Percentiles rank a stretch among this genome's conserved stretches.
Evolutionary conservation across 1,140 invertebrate genomes (phyloP).

Genomic region (Tetramorium simillimum): DNA sequence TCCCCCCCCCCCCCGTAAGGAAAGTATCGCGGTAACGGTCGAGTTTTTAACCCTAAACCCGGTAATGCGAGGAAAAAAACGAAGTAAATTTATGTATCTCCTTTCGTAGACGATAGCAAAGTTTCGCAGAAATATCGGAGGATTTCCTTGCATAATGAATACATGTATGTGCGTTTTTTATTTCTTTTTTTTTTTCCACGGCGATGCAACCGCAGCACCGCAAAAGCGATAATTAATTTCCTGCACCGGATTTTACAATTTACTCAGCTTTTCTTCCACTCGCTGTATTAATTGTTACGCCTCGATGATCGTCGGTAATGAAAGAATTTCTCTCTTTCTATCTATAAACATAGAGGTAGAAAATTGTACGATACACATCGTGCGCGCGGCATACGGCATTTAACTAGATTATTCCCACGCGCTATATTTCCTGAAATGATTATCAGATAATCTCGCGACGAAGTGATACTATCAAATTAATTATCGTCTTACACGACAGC

Average conservation of each 20-base stretch:
- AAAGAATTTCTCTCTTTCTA: conserved; percentile 1
- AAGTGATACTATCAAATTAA: conserved; percentile 10
- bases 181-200: neutral
- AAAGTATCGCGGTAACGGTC: neutral
- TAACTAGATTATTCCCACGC: conserved; percentile 7
- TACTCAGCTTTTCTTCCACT: conserved; percentile 5
- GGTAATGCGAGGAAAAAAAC: neutral
- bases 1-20: neutral
- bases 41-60: neutral
- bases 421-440: conserved; percentile 14
- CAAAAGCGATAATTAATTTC: conserved; percentile 31
- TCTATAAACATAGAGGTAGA: neutral
- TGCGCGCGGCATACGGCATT: neutral
- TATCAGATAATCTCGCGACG: conserved; percentile 24
- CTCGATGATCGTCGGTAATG: conserved; percentile 13
- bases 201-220: neutral
- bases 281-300: conserved; percentile 18
- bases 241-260: neutral
- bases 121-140: neutral
- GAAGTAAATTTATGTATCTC: neutral
- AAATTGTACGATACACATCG: neutral
- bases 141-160: neutral
- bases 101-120: neutral
- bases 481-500: neutral
- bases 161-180: neutral